Conservation (phyloP, 2,888 invertebrate species). For the Graphium colonna region DNA sequence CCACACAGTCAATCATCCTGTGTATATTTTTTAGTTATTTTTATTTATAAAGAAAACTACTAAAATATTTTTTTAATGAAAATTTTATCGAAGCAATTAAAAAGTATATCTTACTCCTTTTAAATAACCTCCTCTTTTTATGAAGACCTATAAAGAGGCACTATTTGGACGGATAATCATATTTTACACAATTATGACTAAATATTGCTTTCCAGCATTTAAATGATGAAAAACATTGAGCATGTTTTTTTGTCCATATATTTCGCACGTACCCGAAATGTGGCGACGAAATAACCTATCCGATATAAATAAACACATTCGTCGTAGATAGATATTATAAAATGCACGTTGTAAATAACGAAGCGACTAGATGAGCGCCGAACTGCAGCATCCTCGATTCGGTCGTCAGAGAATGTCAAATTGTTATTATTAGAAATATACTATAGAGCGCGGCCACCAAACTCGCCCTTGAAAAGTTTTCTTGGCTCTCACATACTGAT, state of each 20-base stretch:
- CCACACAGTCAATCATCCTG: too few species aligned
- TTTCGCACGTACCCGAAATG: constrained; percentile 9
- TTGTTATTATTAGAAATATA: constrained; percentile 33
- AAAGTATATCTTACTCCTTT: too few species aligned
- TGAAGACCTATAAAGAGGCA: too few species aligned
- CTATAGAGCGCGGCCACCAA: constrained; percentile 22
- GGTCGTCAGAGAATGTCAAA: constrained; percentile 32
- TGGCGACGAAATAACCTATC: constrained; percentile 3
- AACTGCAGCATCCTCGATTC: constrained; percentile 8
- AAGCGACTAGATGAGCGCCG: constrained; percentile 5
- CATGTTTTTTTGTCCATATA: not conserved
- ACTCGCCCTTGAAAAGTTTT: constrained; percentile 22
- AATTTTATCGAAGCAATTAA: too few species aligned
- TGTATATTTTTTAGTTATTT: too few species aligned
- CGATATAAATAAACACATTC: constrained; percentile 17
- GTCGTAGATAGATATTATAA: constrained; percentile 20
- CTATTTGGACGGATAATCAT: too few species aligned
- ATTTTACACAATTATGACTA: too few species aligned
- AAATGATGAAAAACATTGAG: too few species aligned
- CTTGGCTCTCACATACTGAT: constrained; percentile 3
- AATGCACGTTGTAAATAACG: constrained; percentile 20
- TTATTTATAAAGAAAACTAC: too few species aligned
- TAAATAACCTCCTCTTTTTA: too few species aligned
- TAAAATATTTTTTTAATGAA: too few species aligned
- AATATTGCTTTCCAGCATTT: too few species aligned